Conservation (phyloP, 2,888 invertebrate genomes). For the Arge pagana region DNA sequence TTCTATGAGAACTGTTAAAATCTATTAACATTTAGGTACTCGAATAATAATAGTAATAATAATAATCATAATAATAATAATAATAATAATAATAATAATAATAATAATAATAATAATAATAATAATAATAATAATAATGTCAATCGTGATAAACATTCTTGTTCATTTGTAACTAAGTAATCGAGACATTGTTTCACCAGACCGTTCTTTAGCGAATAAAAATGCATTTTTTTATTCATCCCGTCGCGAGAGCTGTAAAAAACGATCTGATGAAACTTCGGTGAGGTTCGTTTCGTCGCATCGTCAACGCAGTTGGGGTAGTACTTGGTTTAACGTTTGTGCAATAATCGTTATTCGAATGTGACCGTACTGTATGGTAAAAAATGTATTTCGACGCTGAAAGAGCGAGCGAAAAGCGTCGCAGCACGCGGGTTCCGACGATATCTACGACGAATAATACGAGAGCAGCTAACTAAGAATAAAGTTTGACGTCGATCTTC, state of each 20-base stretch:
- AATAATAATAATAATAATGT: too few relatives aligned
- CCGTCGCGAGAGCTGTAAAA: background rate
- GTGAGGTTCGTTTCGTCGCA: background rate
- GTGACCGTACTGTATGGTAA: constrained; percentile 39
- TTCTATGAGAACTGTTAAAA: constrained; percentile 38
- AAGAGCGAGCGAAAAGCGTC: background rate
- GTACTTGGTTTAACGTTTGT: constrained; percentile 1
- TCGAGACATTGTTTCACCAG: constrained; percentile 1
- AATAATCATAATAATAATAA: too few relatives aligned
- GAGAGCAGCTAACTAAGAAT: too few relatives aligned
- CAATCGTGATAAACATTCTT: constrained; percentile 29
- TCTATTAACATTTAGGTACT: constrained; percentile 41
- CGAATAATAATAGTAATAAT: constrained; percentile 37
- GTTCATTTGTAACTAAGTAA: constrained; percentile 15
- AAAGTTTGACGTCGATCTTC: too few relatives aligned
- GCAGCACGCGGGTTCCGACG: background rate
- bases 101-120: too few relatives aligned
- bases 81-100: too few relatives aligned
- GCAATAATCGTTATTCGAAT: constrained; percentile 33
- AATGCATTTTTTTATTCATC: background rate
- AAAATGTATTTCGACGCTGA: constrained; percentile 26
- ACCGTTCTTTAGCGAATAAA: constrained; percentile 6
- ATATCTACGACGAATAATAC: too few relatives aligned
- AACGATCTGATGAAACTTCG: constrained; percentile 6
- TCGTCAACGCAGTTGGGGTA: constrained; percentile 9